A percentile compares a stretch with the other conserved stretches of the same genome.
phyloP scores from a whole-genome alignment of 1,140 invertebrate genomes.

The Plutomurus gul region DNA sequence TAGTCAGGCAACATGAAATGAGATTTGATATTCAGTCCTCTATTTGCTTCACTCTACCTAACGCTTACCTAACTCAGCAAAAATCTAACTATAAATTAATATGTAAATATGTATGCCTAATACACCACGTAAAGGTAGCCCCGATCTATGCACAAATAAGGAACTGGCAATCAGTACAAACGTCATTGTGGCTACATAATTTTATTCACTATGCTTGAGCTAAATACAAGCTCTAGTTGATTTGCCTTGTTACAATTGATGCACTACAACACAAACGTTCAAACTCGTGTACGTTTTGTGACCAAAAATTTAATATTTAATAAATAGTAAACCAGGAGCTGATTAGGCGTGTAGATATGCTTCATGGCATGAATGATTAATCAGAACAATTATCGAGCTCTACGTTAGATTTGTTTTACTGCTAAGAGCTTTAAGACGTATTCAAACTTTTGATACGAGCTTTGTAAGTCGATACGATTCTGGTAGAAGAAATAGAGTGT shows the following conservation, averaged over 20 bases:
- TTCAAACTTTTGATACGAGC: not conserved
- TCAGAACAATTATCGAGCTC: constrained; percentile 33
- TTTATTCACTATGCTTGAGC: not conserved
- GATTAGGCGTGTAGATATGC: not conserved
- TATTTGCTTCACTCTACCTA: not conserved
- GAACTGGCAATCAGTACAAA: not conserved
- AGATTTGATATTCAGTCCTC: too few species aligned
- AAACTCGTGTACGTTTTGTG: too few species aligned
- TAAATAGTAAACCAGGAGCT: not conserved
- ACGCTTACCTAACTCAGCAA: not conserved
- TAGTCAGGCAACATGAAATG: constrained; percentile 4
- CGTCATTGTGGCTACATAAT: not conserved
- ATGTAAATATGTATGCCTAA: not conserved
- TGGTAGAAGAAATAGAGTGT: too few species aligned
- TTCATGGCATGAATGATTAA: constrained; percentile 41
- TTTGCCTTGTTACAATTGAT: not conserved
- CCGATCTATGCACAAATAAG: not conserved
- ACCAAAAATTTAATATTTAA: too few species aligned
- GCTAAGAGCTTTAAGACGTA: not conserved
- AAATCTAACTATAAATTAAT: not conserved
- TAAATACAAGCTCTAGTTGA: not conserved
- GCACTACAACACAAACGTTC: too few species aligned
- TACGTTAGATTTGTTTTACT: constrained; percentile 20
- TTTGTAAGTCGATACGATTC: too few species aligned
- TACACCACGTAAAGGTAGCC: not conserved